Conservation (phyloP, 2,797 vertebrate genomes). For the Anguilla anguilla region DNA sequence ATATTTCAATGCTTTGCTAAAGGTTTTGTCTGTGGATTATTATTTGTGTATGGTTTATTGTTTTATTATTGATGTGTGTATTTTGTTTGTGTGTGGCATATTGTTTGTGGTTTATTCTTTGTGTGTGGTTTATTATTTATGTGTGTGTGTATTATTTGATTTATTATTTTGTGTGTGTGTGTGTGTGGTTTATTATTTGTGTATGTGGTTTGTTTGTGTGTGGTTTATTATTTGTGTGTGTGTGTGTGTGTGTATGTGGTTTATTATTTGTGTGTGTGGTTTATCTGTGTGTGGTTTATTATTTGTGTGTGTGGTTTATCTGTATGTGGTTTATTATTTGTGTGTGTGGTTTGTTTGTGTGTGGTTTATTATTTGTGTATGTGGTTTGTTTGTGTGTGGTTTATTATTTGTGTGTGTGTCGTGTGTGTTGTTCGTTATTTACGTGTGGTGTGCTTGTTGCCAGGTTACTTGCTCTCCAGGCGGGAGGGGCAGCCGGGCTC, state of each 20-base stretch:
- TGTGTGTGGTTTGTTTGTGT: too few species aligned
- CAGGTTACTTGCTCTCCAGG: conserved; percentile 97
- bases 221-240: not conserved
- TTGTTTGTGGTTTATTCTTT: too few species aligned
- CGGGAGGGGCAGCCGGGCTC: conserved; percentile 97
- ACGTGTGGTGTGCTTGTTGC: conserved; percentile 49
- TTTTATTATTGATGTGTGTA: too few species aligned
- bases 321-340: too few species aligned
- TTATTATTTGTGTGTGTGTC: not conserved
- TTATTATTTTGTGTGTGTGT: too few species aligned
- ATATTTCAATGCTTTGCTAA: not conserved
- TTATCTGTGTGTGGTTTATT: too few species aligned
- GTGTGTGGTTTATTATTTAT: too few species aligned
- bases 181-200: too few species aligned
- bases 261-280: too few species aligned
- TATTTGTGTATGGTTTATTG: not conserved
- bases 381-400: not conserved
- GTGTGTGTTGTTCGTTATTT: conserved; percentile 45
- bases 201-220: not conserved
- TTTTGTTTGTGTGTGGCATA: too few species aligned
- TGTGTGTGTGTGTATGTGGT: not conserved
- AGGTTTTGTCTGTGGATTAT: not conserved
- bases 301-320: too few species aligned
- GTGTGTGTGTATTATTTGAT: too few species aligned
- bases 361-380: not conserved